Base-by-base conservation (phyloP, 2,888 invertebrate species). In the Hirtodrosophila alboralis region DNA sequence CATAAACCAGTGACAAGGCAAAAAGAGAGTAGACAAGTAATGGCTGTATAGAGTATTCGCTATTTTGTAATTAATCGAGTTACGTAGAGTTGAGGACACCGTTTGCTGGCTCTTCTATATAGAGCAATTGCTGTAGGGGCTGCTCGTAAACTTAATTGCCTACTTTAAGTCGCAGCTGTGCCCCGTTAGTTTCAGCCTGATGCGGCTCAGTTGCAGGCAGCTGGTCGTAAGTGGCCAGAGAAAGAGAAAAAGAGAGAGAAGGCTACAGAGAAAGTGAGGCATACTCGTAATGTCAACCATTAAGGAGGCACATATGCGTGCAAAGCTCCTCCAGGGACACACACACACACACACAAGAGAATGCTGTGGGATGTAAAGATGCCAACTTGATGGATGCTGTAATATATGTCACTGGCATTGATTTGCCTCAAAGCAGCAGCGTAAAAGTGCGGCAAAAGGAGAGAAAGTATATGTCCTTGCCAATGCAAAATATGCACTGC, bases 331-430 rank as follows among this genome's bases (percentile, higher is more conserved):
- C 7, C 6, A 30, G n/a, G 18, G 9, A 18, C 16, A 9, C 49
- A 28, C 14, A 18, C 18, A 18, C 28, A 13, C 21, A 26, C 16
- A 28, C 65, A 58, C 13, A 5, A 12, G 57, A 8, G 26, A 4
- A 12, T 18, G 16, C 33, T 14, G 26, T 5, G 13, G 33, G 47
- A 37, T 27, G 33, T 21, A 51, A 56, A n/a, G n/a, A 65, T 66
- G 80, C 48, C 84, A 75, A 59, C 60, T 83, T 83, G 81, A 83
- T 84, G 80, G 81, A 83, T 83, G 84, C 62, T 64, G 71, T 84
- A 86, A 84, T 83, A 84, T 83, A 77, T 84, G 86, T 83, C 84
- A 80, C 77, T 69, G 58, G 84, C 86, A 86, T 81, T 81, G 81
- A 86, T 81, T 86, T 84, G 71, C 65, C 51, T 56, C 57, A 38